Percentiles rank a stretch among this genome's conserved stretches.
Conservation (phyloP, 92 coral and sea anemone species). For the Palythoa caribaeorum region DNA sequence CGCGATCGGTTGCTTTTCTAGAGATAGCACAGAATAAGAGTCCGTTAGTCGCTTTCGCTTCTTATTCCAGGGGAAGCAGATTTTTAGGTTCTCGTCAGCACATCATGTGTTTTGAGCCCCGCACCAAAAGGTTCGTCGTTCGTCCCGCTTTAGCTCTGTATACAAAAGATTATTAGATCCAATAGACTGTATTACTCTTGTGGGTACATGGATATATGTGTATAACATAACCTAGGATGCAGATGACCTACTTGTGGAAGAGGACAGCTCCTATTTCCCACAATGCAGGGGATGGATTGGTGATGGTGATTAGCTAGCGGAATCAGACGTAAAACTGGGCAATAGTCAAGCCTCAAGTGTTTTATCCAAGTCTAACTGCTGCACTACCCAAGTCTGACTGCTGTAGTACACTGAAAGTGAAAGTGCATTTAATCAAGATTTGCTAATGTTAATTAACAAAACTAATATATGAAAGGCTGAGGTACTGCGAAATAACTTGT, state of each 20-base stretch:
- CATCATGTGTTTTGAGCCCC: no score
- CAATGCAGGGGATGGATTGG: slow-evolving; percentile 25
- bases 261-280: slow-evolving; percentile 23
- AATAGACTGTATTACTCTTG: slow-evolving; percentile 11
- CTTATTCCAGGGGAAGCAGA: no score
- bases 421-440: slow-evolving; percentile 3
- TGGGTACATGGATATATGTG: slow-evolving; percentile 34
- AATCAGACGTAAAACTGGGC: slow-evolving; percentile 13
- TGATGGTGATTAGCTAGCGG: slow-evolving; percentile 5
- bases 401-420: background rate
- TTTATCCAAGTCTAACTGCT: background rate
- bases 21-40: no score
- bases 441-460: slow-evolving; percentile 5
- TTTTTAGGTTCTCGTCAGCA: no score
- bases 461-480: no score
- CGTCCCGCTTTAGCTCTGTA: no score
- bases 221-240: background rate
- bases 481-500: no score
- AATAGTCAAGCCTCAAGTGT: background rate
- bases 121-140: no score
- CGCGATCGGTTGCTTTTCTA: no score
- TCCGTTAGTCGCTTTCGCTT: no score
- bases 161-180: background rate
- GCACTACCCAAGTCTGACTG: background rate
- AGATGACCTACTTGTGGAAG: slow-evolving; percentile 16